Base-by-base conservation (phyloP, 2,888 invertebrate genomes). In the Nymphalis polychloros region DNA sequence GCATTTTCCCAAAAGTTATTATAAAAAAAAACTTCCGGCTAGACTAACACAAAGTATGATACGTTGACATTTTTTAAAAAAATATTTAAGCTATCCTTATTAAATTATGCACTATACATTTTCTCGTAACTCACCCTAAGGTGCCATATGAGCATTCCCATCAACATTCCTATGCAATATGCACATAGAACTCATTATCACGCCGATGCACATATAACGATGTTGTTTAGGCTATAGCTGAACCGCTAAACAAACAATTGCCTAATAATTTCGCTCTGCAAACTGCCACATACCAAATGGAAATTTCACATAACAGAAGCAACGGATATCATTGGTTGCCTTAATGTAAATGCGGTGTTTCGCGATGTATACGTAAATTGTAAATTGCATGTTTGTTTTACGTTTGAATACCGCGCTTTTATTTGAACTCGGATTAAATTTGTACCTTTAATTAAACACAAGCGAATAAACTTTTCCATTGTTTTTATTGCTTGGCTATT, bases 281-380 rank as follows among this genome's bases (percentile, higher is more conserved):
- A 84, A 87, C 83, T 81, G 83, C 74, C 80, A 82, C 83, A 81
- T 82, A 79, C 78, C 81, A 82, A 86, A 88, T 87, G 83, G 85
- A 82, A 84, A 87, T 88, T 86, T 84, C 82, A 73, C 80, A 81
- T 84, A 78, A 80, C 81, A 74, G 76, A 79, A 76, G 64, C 77
- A 76, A 75, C 79, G 76, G 76, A 73, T 77, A 79, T 79, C 80
- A 84, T 84, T 84, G 84, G 81, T 77, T 77, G 78, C 78, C 79
- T 78, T 86, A 84, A 86, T 86, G 83, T 84, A 83, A 87, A 85
- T 85, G 82, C 78, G 78, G 74, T 84, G 84, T 84, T 81, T 73
- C 74, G 72, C 65, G 27, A 86, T 86, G 73, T 75, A 63, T 72
- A 70, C 69, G 77, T 74, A 72, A 72, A 75, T 75, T 75, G 71